Percentiles rank a stretch among this genome's conserved stretches.
Conservation (phyloP, 2,888 invertebrate species). For the Pycnomerus fuliginosus region DNA sequence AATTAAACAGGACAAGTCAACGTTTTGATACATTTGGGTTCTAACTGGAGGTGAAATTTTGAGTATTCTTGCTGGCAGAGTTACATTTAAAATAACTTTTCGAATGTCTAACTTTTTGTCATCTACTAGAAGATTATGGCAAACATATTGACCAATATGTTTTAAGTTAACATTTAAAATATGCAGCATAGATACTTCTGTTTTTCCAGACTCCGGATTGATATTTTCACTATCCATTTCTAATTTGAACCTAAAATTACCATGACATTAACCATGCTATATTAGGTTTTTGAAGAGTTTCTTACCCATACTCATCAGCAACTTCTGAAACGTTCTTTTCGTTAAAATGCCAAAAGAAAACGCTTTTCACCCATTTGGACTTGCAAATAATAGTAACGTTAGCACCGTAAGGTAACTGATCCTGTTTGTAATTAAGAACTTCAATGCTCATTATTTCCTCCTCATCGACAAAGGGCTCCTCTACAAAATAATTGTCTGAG, state of each 20-base stretch:
- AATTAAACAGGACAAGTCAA: conserved; percentile 58
- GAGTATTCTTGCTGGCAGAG: conserved; percentile 55
- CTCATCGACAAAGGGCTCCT: conserved; percentile 36
- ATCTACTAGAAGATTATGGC: conserved; percentile 52
- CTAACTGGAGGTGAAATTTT: conserved; percentile 52
- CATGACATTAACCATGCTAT: background rate
- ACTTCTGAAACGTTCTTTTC: conserved; percentile 58
- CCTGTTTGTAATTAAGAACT: conserved; percentile 46
- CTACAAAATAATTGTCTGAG: conserved; percentile 26
- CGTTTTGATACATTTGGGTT: conserved; percentile 56
- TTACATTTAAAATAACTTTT: conserved; percentile 48
- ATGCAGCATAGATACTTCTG: conserved; percentile 55
- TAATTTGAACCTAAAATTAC: conserved; percentile 43
- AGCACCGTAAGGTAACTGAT: conserved; percentile 49
- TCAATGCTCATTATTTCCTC: conserved; percentile 45
- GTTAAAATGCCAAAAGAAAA: conserved; percentile 61
- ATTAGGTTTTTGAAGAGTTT: conserved; percentile 4
- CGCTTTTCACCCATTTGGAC: conserved; percentile 54
- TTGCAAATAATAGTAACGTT: conserved; percentile 59
- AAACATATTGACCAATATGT: conserved; percentile 63
- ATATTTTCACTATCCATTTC: conserved; percentile 52
- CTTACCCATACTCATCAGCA: conserved; percentile 54
- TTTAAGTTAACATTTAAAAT: conserved; percentile 57
- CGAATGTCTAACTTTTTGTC: conserved; percentile 37
- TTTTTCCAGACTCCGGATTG: conserved; percentile 48